Conservation (phyloP, 92 coral and sea anemone species). For the Meandrina meandrites region DNA sequence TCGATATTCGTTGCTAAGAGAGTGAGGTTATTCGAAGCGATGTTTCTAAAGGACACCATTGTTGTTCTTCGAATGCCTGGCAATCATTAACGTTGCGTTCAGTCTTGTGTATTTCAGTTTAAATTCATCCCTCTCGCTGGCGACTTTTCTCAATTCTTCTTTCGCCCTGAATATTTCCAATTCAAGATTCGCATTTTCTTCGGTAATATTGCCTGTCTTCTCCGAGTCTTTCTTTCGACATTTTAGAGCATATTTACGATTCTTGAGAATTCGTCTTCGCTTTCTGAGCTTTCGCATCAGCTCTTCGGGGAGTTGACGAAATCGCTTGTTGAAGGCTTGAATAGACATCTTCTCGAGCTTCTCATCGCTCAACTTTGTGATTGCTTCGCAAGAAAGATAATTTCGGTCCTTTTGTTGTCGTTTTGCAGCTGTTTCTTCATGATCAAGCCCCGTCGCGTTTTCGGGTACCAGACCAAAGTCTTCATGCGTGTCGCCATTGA, state of each 20-base stretch:
- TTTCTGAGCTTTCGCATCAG: slow-evolving; percentile 37
- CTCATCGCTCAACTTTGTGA: slow-evolving; percentile 31
- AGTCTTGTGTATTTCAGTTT: slow-evolving; percentile 45
- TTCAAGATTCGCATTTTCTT: slow-evolving; percentile 45
- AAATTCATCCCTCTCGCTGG: slow-evolving; percentile 59
- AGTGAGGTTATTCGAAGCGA: neutral
- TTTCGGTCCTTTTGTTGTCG: neutral
- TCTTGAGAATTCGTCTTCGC: slow-evolving; percentile 80
- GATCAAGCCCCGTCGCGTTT: neutral
- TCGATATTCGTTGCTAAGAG: neutral
- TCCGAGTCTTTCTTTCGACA: slow-evolving; percentile 57
- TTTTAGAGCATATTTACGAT: slow-evolving; percentile 80
- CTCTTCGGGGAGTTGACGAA: slow-evolving; percentile 62
- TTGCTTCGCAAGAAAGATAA: neutral
- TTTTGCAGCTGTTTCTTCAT: neutral
- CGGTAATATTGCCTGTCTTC: slow-evolving; percentile 47
- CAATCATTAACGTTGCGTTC: neutral
- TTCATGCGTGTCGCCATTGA: neutral
- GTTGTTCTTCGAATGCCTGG: neutral
- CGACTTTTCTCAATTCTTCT: slow-evolving; percentile 51
- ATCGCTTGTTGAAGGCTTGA: slow-evolving; percentile 62
- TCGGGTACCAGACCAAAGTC: neutral
- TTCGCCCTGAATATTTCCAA: slow-evolving; percentile 41
- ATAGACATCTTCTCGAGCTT: slow-evolving; percentile 65
- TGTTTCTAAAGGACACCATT: neutral